Evolutionary conservation across 2,797 vertebrate genomes (phyloP).

Genomic region (Esox lucius): DNA sequence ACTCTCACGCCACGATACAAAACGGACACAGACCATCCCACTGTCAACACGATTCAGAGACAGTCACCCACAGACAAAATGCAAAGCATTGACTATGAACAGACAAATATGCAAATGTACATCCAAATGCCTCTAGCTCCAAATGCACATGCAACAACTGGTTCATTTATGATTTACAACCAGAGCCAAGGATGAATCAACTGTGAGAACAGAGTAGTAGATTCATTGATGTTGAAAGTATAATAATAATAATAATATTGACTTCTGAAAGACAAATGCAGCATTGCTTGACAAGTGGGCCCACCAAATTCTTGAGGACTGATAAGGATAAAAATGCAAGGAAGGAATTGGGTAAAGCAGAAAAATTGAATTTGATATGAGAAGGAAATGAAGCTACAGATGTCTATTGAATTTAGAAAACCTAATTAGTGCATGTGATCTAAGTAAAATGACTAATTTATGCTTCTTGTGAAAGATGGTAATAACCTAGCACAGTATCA

Average conservation of each 20-base stretch:
- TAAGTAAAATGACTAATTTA: neutral
- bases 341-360: constrained; percentile 69
- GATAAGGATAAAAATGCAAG: constrained; percentile 63
- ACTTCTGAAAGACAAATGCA: constrained; percentile 60
- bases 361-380: constrained; percentile 68
- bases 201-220: constrained; percentile 55
- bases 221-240: constrained; percentile 48
- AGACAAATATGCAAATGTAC: constrained; percentile 73
- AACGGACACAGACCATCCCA: constrained; percentile 39
- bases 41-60: constrained; percentile 52
- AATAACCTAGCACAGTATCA: neutral
- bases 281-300: constrained; percentile 64
- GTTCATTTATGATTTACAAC: constrained; percentile 63
- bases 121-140: constrained; percentile 71
- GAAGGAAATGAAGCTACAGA: constrained; percentile 59
- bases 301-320: constrained; percentile 63
- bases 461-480: neutral
- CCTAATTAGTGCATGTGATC: constrained; percentile 4
- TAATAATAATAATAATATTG: constrained; percentile 53
- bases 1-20: constrained; percentile 28
- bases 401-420: constrained; percentile 34
- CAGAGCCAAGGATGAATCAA: constrained; percentile 73
- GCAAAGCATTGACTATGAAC: constrained; percentile 69
- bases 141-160: constrained; percentile 75
- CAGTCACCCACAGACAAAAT: constrained; percentile 68